Conservation (phyloP, 2,797 vertebrate genomes). For the Chaetophractus vellerosus region DNA sequence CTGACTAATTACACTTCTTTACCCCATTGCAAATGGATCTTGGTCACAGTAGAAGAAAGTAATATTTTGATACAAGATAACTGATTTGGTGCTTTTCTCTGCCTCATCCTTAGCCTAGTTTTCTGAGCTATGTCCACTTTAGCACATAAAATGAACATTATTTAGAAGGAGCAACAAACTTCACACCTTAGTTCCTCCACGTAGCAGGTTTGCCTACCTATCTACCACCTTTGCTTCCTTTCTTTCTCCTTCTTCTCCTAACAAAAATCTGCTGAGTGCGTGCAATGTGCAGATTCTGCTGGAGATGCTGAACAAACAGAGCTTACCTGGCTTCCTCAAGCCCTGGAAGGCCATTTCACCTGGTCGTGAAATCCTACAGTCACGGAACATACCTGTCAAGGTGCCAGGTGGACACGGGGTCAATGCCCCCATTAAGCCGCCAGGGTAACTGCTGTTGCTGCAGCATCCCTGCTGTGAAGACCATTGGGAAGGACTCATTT, state of each 20-base stretch:
- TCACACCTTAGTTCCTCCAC: fast-evolving
- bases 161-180: neutral
- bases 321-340: neutral
- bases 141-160: neutral
- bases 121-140: neutral
- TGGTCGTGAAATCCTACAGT: neutral
- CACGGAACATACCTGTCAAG: slow-evolving; percentile 39
- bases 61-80: neutral
- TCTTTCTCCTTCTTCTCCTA: neutral
- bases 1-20: neutral
- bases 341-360: neutral
- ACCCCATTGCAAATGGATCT: neutral
- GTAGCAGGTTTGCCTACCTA: too few relatives aligned
- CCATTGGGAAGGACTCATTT: slow-evolving; percentile 69
- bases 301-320: neutral
- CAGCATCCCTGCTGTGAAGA: slow-evolving; percentile 3
- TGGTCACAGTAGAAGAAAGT: neutral
- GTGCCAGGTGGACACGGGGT: slow-evolving; percentile 62
- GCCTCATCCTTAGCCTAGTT: neutral
- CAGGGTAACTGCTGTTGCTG: slow-evolving; percentile 28
- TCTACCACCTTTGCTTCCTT: neutral
- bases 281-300: neutral
- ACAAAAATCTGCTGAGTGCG: fast-evolving
- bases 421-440: neutral
- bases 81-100: neutral